Evolutionary conservation across 2,113 vertebrate genomes (phyloP).

Genomic region (Bothrops jararaca): DNA sequence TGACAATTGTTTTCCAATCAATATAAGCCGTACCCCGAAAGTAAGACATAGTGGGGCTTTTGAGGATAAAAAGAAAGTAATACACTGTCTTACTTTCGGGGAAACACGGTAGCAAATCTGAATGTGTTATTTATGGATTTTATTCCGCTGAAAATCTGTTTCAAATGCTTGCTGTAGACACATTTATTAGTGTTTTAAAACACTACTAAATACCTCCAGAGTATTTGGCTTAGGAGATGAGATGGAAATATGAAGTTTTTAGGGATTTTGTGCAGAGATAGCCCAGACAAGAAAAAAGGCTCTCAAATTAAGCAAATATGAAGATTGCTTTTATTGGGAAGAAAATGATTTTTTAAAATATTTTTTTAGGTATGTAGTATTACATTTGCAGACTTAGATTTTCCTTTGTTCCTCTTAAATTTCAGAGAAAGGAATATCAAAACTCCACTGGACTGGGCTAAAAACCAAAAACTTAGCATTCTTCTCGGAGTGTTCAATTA

Average conservation of each 20-base stretch:
- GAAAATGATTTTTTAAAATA: background rate
- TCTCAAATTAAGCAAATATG: background rate
- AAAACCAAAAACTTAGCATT: background rate
- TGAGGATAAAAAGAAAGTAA: no score
- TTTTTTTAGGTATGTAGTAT: background rate
- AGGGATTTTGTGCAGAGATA: constrained; percentile 37
- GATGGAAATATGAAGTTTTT: background rate
- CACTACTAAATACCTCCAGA: background rate
- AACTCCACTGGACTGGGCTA: background rate
- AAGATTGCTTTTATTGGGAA: accelerated
- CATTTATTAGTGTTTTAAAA: background rate
- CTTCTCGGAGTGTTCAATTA: background rate
- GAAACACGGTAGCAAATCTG: no score
- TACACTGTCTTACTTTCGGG: no score
- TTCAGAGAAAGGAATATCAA: background rate
- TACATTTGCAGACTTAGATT: background rate
- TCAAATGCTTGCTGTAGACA: background rate
- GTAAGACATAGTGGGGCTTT: no score
- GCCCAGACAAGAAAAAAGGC: background rate
- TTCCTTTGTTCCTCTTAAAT: background rate
- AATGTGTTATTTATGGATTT: background rate
- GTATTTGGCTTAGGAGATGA: background rate
- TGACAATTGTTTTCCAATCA: no score
- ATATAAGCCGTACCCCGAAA: no score
- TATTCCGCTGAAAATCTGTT: background rate